Evolutionary conservation across 2,888 invertebrate genomes (phyloP).

Genomic region (Drosophila neonasuta): DNA sequence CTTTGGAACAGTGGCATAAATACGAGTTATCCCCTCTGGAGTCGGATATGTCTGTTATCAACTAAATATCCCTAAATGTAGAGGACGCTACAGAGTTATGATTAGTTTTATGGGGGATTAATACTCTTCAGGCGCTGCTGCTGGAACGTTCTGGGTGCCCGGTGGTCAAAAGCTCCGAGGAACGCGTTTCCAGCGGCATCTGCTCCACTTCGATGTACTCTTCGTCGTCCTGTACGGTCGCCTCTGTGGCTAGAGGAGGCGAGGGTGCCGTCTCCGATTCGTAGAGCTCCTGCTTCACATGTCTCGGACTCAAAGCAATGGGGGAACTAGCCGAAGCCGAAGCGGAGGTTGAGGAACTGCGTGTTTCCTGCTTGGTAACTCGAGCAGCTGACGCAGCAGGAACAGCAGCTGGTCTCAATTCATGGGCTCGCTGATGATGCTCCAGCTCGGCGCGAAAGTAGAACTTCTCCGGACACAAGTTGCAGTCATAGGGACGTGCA

Average conservation of each 20-base stretch:
- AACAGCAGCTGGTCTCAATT: conserved; percentile 64
- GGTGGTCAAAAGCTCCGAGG: conserved; percentile 30
- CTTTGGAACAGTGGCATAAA: conserved; percentile 27
- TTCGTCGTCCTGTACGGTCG: conserved; percentile 78
- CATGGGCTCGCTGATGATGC: conserved; percentile 89
- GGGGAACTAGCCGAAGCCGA: conserved; percentile 35
- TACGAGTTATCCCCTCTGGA: not conserved
- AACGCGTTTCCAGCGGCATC: conserved; percentile 66
- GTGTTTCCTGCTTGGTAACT: conserved; percentile 32
- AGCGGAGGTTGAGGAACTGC: conserved; percentile 30
- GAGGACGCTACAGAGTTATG: conserved; percentile 4
- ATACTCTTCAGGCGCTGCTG: conserved; percentile 62
- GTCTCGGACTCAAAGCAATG: too few species aligned
- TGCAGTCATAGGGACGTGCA: conserved; percentile 92
- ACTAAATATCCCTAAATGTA: not conserved
- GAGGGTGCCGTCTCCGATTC: conserved; percentile 33
- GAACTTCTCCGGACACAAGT: conserved; percentile 91
- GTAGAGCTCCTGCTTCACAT: too few species aligned
- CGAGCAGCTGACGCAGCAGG: not conserved
- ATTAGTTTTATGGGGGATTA: conserved; percentile 4
- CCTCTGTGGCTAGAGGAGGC: conserved; percentile 22
- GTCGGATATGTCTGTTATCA: not conserved
- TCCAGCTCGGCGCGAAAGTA: conserved; percentile 96
- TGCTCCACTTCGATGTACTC: conserved; percentile 82
- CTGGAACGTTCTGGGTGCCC: conserved; percentile 63